Percentiles rank a stretch among this genome's conserved stretches.
Evolutionary conservation across 2,797 vertebrate species (phyloP).

Genomic region (Pogonophryne albipinna): DNA sequence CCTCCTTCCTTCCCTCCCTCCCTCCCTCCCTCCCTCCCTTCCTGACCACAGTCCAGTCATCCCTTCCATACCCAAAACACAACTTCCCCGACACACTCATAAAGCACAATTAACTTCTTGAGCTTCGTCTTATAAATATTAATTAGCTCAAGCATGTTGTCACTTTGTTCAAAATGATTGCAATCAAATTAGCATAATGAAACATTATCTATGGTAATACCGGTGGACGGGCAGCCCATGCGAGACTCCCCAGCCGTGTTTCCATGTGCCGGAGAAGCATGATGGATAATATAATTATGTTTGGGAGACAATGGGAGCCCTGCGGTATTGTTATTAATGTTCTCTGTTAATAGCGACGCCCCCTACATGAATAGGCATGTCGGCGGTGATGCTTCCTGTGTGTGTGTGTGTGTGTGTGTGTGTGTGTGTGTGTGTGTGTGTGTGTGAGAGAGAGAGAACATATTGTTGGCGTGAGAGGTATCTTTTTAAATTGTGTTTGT

Average conservation of each 20-base stretch:
- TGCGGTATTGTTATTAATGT: constrained; percentile 76
- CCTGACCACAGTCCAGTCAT: constrained; percentile 49
- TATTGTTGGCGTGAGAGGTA: too few relatives aligned
- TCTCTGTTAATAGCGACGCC: constrained; percentile 60
- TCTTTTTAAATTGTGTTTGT: too few relatives aligned
- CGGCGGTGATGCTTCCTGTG: constrained; percentile 20
- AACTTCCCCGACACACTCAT: constrained; percentile 56
- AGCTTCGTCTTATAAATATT: constrained; percentile 71
- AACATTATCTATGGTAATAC: constrained; percentile 78
- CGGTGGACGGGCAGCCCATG: constrained; percentile 47
- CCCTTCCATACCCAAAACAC: constrained; percentile 47
- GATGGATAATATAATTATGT: constrained; percentile 80
- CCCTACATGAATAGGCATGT: constrained; percentile 60
- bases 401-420: background rate
- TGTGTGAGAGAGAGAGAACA: too few relatives aligned
- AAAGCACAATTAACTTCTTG: constrained; percentile 70
- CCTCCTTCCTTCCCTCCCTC: background rate
- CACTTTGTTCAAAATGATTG: constrained; percentile 71
- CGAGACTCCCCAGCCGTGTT: constrained; percentile 59
- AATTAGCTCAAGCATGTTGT: constrained; percentile 72
- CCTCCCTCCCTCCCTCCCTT: background rate
- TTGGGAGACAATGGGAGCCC: constrained; percentile 68
- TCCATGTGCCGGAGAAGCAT: constrained; percentile 67
- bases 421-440: background rate
- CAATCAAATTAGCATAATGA: constrained; percentile 80